These are phyloP conservation scores for Zapornia atra DNA, from an alignment of 2,113 vertebrate genomes.

Conservation along the genomic window DNA sequence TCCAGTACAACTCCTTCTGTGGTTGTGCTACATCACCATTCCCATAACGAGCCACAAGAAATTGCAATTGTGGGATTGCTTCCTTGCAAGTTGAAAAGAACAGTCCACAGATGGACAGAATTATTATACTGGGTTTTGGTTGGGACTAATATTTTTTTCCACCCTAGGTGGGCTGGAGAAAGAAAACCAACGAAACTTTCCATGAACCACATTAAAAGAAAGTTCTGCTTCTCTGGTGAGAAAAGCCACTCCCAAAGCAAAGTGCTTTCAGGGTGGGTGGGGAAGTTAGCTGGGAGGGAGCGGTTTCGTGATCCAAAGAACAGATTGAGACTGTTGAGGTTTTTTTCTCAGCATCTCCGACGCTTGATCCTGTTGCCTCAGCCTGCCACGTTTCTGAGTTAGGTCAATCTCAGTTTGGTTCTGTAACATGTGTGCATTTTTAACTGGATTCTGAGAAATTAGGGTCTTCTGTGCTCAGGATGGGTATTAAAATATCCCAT, in stretches of 20 bases:
- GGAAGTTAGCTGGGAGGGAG: background rate
- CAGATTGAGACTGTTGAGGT: background rate
- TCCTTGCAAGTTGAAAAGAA: background rate
- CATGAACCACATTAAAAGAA: background rate
- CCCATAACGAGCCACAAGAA: background rate
- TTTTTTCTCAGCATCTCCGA: background rate
- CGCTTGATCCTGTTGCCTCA: background rate
- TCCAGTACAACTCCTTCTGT: background rate
- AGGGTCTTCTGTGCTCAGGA: background rate
- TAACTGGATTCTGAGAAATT: background rate
- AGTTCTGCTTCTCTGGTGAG: background rate
- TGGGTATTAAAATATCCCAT: background rate
- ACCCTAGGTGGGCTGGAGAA: background rate
- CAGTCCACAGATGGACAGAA: background rate
- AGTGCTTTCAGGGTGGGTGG: background rate
- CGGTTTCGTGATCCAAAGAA: background rate
- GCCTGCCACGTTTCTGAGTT: background rate
- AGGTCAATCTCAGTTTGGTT: background rate
- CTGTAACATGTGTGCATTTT: accelerated
- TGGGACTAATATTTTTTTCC: background rate
- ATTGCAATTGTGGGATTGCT: background rate
- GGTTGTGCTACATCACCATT: background rate
- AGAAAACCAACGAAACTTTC: background rate
- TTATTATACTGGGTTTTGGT: background rate
- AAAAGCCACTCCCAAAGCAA: background rate